These are phyloP conservation scores for Ernsta delagoae DNA, from an alignment of 2,888 invertebrate species.

Conservation along the genomic window DNA sequence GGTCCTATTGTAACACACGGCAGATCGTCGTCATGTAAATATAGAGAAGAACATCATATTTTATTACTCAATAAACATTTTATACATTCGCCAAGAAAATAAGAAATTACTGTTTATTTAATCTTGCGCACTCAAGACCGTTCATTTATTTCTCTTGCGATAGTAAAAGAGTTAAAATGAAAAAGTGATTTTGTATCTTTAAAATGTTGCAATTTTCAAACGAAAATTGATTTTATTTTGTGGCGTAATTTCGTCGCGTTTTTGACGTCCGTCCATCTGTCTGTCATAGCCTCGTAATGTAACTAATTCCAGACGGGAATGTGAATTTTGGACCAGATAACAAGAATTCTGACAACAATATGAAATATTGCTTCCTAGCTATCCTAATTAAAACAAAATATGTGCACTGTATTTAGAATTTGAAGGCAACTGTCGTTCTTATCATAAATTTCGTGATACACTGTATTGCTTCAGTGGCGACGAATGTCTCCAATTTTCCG, in stretches of 20 bases:
- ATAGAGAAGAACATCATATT: neutral
- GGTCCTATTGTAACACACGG: no score
- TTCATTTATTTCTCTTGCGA: conserved; percentile 14
- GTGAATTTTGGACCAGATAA: conserved; percentile 27
- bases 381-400: conserved; percentile 36
- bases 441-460: conserved; percentile 18
- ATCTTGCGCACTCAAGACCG: conserved; percentile 3
- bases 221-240: conserved; percentile 28
- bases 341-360: conserved; percentile 34
- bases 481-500: neutral
- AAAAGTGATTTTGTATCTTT: conserved; percentile 7
- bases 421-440: conserved; percentile 19
- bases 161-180: conserved; percentile 11
- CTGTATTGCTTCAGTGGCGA: conserved; percentile 12
- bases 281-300: conserved; percentile 31
- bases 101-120: conserved; percentile 26
- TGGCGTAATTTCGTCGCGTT: conserved; percentile 28
- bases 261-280: conserved; percentile 36
- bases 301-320: conserved; percentile 22
- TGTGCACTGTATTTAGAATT: conserved; percentile 18
- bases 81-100: neutral
- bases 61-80: conserved; percentile 4
- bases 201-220: conserved; percentile 23
- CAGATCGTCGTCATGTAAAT: no score
- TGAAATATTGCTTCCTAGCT: conserved; percentile 36